Percentiles rank a stretch among this genome's conserved stretches.
These are phyloP conservation scores for Phylloscopus collybita DNA, from an alignment of 2,797 vertebrate genomes.

Conservation along the genomic window DNA sequence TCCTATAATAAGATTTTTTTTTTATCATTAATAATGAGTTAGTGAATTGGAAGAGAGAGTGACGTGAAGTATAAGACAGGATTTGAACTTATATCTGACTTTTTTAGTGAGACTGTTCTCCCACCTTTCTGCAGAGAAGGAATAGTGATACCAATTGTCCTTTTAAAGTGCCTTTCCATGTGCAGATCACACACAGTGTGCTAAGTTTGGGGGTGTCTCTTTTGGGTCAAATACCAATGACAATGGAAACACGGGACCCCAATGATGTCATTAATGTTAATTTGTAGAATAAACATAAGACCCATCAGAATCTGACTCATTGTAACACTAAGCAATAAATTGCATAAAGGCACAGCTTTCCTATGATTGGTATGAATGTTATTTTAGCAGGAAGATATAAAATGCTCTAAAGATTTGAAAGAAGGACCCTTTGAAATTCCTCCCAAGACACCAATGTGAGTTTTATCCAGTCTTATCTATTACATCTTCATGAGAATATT, in stretches of 20 bases:
- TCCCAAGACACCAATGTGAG: background rate
- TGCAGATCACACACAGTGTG: background rate
- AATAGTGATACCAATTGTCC: background rate
- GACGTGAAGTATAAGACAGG: background rate
- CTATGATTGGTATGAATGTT: background rate
- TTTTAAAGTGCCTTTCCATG: background rate
- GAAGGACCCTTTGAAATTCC: background rate
- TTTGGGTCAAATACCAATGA: background rate
- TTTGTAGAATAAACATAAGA: background rate
- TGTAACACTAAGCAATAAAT: background rate
- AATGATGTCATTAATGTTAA: background rate
- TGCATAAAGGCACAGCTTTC: background rate
- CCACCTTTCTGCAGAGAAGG: background rate
- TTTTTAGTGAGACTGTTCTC: background rate
- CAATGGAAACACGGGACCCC: accelerated
- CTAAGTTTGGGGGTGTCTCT: background rate
- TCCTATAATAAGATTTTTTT: background rate
- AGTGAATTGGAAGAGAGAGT: background rate
- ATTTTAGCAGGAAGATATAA: background rate
- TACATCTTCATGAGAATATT: constrained; percentile 23
- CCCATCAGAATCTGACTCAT: background rate
- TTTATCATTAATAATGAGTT: background rate
- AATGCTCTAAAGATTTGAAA: background rate
- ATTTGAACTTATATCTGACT: background rate
- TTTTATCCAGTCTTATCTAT: background rate